Evolutionary conservation across 2,113 vertebrate species (phyloP), one percentile per base, ranked within the genome.

Genomic region (Jaculus jaculus): DNA sequence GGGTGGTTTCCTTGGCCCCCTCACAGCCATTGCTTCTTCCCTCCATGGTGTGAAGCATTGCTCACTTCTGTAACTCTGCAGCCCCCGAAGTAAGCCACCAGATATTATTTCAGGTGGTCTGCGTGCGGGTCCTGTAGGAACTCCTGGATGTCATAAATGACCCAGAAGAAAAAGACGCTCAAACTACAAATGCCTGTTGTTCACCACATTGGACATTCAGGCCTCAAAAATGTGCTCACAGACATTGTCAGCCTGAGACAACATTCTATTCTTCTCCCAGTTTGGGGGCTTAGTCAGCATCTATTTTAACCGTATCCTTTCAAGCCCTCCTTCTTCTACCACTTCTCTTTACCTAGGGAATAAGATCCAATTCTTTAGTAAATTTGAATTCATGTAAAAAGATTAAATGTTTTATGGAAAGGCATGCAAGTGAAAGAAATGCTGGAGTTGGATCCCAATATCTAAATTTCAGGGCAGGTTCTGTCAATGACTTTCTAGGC

Each of bases 91-190:
- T 10, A 32, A 34, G 54, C n/a, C 86, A 96, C n/a, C 51, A 60
- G 90, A 87, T 96, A 73, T 91, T 93, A 88, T 90, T 96, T 91
- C 92, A 93, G 93, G 92, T 95, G 92, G 74, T 28, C 75, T 71
- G 34, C 79, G 75, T 39, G 28, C 79, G 75, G n/a, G 28, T 72
- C 92, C 47, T 1, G 18, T 37, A 63, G 20, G 66, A 92, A 21
- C 30, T 26, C 54, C 58, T 85, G 11, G 21, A 15, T 75, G 66
- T 69, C 2, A 0, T 81, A 90, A 96, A 75, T 66, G 69, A 80
- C 84, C 75, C 9, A 75, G 82, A 80, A 93, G 78, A 34, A 92
- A 32, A 18, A 92, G 61, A 74, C 2, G 16, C 60, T 90, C 63
- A 74, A 94, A 80, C 51, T 84, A 75, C 78, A 81, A 73, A 71